Percentiles rank a stretch among this genome's conserved stretches.
Evolutionary conservation across 2,888 invertebrate species (phyloP).

Genomic region (Beris morrisii): DNA sequence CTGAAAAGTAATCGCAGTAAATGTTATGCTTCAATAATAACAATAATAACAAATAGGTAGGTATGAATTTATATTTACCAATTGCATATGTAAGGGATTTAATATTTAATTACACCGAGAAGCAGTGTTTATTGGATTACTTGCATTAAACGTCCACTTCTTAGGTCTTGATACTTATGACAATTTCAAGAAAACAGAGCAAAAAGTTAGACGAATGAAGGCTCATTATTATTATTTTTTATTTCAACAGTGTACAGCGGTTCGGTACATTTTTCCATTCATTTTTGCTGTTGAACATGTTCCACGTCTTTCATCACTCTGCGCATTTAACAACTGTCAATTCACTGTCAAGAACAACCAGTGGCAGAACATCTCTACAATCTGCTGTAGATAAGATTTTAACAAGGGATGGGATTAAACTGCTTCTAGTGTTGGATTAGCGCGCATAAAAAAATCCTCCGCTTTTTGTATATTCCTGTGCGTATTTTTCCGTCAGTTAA

Average conservation of each 20-base stretch:
- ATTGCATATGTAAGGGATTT: no score
- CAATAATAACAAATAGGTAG: no score
- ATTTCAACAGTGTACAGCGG: neutral
- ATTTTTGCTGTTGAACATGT: neutral
- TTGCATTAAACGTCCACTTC: no score
- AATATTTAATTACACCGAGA: constrained; percentile 26
- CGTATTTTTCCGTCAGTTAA: no score
- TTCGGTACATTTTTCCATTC: no score
- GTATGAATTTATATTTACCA: no score
- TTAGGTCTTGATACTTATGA: no score
- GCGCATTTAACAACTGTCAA: constrained; percentile 11
- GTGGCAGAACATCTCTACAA: constrained; percentile 11
- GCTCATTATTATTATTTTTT: constrained; percentile 3
- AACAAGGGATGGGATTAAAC: constrained; percentile 18
- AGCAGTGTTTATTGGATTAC: neutral
- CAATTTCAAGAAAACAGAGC: no score
- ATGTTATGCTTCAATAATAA: neutral
- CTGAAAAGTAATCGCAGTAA: neutral
- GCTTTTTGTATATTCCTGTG: no score
- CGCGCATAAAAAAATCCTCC: no score
- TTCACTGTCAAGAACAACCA: constrained; percentile 11
- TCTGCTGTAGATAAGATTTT: constrained; percentile 21
- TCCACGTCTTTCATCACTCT: neutral
- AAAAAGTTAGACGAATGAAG: no score
- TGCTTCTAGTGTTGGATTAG: constrained; percentile 22